These are phyloP conservation scores for Helostoma temminkii DNA, from an alignment of 2,797 vertebrate species.

Conservation along the genomic window DNA sequence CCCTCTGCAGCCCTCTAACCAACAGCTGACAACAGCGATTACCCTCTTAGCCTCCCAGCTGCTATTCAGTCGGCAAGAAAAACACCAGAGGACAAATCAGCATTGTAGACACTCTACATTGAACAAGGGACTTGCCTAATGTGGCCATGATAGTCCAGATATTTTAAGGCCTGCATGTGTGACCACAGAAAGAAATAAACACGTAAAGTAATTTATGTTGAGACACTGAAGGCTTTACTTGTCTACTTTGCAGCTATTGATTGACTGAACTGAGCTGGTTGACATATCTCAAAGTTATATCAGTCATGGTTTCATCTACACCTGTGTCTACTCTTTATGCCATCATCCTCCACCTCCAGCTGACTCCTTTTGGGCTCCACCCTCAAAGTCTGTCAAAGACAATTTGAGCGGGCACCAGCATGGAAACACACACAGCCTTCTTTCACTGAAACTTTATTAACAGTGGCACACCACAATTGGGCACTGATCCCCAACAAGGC, in stretches of 20 bases:
- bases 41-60: slow-evolving; percentile 66
- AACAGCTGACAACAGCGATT: slow-evolving; percentile 76
- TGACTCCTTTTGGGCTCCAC: slow-evolving; percentile 4
- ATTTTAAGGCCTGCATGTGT: slow-evolving; percentile 34
- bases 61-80: slow-evolving; percentile 53
- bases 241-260: slow-evolving; percentile 1
- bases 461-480: slow-evolving; percentile 65
- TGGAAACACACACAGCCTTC: slow-evolving; percentile 26
- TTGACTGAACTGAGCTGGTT: neutral
- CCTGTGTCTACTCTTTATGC: slow-evolving; percentile 4
- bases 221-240: neutral
- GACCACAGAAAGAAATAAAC: slow-evolving; percentile 14
- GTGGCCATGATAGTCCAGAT: slow-evolving; percentile 50
- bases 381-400: slow-evolving; percentile 34
- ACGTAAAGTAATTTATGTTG: slow-evolving; percentile 1
- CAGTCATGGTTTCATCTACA: slow-evolving; percentile 17
- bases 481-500: slow-evolving; percentile 65
- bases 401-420: slow-evolving; percentile 22
- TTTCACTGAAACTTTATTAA: slow-evolving; percentile 71
- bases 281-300: slow-evolving; percentile 8
- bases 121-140: slow-evolving; percentile 54
- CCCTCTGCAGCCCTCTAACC: slow-evolving; percentile 64
- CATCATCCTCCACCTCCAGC: slow-evolving; percentile 3
- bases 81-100: slow-evolving; percentile 51
- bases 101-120: slow-evolving; percentile 25